Conservation (phyloP, 2,113 vertebrate species). For the Gasterosteus nipponicus region DNA sequence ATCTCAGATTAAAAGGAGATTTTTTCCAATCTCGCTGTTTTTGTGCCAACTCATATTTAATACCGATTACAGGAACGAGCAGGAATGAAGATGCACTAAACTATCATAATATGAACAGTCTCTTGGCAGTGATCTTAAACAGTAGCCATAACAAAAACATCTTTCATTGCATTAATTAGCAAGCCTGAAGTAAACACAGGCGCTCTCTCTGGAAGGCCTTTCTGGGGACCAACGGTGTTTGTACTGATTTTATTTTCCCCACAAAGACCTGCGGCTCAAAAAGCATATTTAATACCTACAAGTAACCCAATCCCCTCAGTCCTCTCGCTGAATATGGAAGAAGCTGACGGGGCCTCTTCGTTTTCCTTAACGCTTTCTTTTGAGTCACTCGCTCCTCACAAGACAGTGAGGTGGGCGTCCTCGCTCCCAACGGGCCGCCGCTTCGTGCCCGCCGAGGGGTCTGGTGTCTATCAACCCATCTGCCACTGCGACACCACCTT, state of each 20-base stretch:
- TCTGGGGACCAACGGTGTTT: neutral
- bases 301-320: neutral
- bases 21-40: neutral
- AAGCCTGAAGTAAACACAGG: neutral
- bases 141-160: neutral
- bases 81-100: neutral
- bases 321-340: neutral
- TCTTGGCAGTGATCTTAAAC: neutral
- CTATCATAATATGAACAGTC: neutral
- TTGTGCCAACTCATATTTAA: neutral
- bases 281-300: neutral
- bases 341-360: constrained; percentile 8
- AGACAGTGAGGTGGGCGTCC: constrained; percentile 76
- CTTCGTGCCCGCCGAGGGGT: constrained; percentile 67
- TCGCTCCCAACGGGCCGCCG: constrained; percentile 71
- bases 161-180: neutral
- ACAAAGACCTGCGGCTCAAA: neutral
- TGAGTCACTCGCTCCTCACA: constrained; percentile 73
- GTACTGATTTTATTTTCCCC: neutral
- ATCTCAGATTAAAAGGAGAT: neutral
- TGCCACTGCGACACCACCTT: constrained; percentile 61
- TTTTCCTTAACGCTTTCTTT: constrained; percentile 37
- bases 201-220: no score
- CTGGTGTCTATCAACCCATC: constrained; percentile 82
- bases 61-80: neutral